Evolutionary conservation across 2,113 vertebrate genomes (phyloP), one percentile per base, ranked within the genome.

Genomic region (Siniperca knerii): DNA sequence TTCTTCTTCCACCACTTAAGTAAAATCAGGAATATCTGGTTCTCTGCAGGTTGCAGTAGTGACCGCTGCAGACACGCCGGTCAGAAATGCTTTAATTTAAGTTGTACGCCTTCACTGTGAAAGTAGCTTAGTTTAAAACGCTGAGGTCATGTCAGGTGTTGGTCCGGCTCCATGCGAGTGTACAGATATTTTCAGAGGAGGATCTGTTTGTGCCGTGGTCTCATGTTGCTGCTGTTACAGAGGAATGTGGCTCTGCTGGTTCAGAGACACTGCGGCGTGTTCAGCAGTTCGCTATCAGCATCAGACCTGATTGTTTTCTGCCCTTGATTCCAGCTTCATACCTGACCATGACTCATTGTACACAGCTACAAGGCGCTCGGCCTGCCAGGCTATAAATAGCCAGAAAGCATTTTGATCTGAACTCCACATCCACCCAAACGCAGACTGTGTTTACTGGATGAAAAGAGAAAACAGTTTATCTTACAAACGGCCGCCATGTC

Each of bases 231-330:
- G 40, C n/a, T 40, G 73, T 16, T 23, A 8, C 3, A 33, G 44
- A 85, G 29, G 73, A 90, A 86, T 83, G 83, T 46, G 58, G 75
- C 7, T 35, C 25, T 6, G 46, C 80, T 55, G 79, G 76, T 77
- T 21, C n/a, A 20, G 55, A 57, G n/a, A 8, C 55, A 8, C 23
- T 37, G 29, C 48, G 37, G 20, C 42, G 5, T 5, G 6, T 54
- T 54, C 52, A 54, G 20, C 18, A 18, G 44, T 16, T 62, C 52
- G 35, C 50, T 18, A 11, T 52, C n/a, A 18, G 0, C 37, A 50
- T 37, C 50, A 29, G 60, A 25, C 37, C 33, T 3, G 44, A n/a
- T 13, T 6, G n/a, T 62, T 71, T n/a, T 37, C 16, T 48, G 55
- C 12, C n/a, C 46, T 25, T 6, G 12, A 23, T 6, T 71, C 40